A percentile compares a stretch with the other conserved stretches of the same genome.
Evolutionary conservation across 2,797 vertebrate species (phyloP).

Genomic region (Oreochromis grahami): DNA sequence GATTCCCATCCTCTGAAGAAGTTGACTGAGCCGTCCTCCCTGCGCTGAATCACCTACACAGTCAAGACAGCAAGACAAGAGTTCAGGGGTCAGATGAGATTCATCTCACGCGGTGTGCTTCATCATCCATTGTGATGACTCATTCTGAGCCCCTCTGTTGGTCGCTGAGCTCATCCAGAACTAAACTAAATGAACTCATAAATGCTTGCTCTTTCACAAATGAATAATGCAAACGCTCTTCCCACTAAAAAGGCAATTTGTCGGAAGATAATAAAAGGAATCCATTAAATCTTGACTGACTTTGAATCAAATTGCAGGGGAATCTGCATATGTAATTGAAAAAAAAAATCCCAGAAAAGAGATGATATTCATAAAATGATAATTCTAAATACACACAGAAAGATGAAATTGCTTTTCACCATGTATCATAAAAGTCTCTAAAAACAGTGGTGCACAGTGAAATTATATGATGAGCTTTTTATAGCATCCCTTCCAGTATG

Average conservation of each 20-base stretch:
- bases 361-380: constrained; percentile 46
- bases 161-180: constrained; percentile 36
- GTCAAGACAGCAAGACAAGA: constrained; percentile 14
- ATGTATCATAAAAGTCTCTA: not conserved
- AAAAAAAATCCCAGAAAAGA: constrained; percentile 38
- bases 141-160: constrained; percentile 22
- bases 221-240: constrained; percentile 64
- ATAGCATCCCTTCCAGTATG: not conserved
- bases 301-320: constrained; percentile 46
- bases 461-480: not conserved
- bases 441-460: not conserved
- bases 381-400: constrained; percentile 28
- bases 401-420: not conserved
- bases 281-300: constrained; percentile 63
- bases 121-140: constrained; percentile 39
- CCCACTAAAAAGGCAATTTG: constrained; percentile 63
- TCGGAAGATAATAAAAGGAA: constrained; percentile 61
- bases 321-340: constrained; percentile 53
- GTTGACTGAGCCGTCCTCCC: constrained; percentile 92
- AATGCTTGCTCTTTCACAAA: constrained; percentile 48
- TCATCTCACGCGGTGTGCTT: constrained; percentile 18
- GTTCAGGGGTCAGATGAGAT: constrained; percentile 27
- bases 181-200: constrained; percentile 51
- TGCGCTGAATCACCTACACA: constrained; percentile 90
- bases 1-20: constrained; percentile 96